Evolutionary conservation across 2,797 vertebrate genomes (phyloP).

Genomic region (Eulemur rubriventer): DNA sequence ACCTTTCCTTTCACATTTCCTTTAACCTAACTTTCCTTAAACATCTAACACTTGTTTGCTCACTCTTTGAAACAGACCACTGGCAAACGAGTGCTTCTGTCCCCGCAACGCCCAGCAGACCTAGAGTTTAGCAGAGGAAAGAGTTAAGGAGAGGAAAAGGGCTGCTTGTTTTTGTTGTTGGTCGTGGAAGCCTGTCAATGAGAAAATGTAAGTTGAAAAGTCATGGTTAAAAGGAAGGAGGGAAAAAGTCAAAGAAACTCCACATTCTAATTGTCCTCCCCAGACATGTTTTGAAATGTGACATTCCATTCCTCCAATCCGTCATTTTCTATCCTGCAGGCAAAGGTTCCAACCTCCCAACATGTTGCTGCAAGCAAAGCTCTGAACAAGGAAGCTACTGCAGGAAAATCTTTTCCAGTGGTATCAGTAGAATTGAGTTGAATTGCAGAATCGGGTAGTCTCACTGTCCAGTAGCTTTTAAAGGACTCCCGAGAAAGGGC

Average conservation of each 20-base stretch:
- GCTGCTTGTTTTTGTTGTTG: neutral
- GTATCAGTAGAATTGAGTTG: neutral
- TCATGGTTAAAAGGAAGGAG: neutral
- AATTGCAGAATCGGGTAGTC: neutral
- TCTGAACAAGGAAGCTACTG: neutral
- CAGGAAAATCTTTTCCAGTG: neutral
- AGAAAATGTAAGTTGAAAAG: neutral
- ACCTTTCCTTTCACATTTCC: neutral
- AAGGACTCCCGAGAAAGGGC: neutral
- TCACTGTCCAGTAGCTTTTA: neutral
- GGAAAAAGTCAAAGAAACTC: neutral
- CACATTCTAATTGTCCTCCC: neutral
- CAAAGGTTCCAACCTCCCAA: neutral
- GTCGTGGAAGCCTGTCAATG: neutral
- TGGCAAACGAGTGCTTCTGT: neutral
- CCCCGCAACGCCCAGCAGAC: neutral
- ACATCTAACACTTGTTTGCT: too few species aligned
- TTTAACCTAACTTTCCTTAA: too few species aligned
- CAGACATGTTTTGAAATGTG: conserved; percentile 40
- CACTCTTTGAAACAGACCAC: neutral
- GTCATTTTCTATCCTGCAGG: conserved; percentile 9
- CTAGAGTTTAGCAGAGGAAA: neutral
- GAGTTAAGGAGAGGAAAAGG: too few species aligned
- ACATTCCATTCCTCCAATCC: conserved; percentile 17
- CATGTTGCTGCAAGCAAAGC: conserved; percentile 38